Conservation (phyloP, 2,113 vertebrate species). For the Apeltes quadracus region DNA sequence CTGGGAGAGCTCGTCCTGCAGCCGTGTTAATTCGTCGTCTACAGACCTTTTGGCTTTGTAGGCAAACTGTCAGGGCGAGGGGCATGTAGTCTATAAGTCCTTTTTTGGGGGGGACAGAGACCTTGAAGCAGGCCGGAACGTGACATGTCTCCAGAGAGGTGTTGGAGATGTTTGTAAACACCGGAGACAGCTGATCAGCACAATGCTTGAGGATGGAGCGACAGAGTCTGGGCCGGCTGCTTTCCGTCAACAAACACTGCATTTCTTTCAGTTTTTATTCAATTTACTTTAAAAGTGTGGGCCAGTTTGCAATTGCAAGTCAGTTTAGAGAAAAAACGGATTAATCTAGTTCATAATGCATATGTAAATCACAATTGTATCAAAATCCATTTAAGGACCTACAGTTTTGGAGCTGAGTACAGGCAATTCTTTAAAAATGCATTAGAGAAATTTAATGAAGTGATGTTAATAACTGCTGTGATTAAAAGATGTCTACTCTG, state of each 20-base stretch:
- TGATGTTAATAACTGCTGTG: constrained; percentile 3
- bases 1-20: too few relatives aligned
- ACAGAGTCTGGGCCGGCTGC: too few relatives aligned
- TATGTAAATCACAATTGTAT: not conserved
- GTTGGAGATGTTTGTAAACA: too few relatives aligned
- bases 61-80: too few relatives aligned
- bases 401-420: not conserved
- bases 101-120: too few relatives aligned
- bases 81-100: too few relatives aligned
- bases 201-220: too few relatives aligned
- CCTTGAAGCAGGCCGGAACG: too few relatives aligned
- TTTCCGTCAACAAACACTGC: not conserved
- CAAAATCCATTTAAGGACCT: not conserved
- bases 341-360: not conserved
- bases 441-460: not conserved
- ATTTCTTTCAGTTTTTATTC: not conserved
- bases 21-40: too few relatives aligned
- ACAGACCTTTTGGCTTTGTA: too few relatives aligned
- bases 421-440: not conserved
- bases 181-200: too few relatives aligned
- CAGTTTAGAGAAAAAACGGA: not conserved
- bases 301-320: not conserved
- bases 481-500: constrained; percentile 8
- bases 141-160: too few relatives aligned
- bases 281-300: not conserved